phyloP scores from a whole-genome alignment of 2,797 vertebrate species.

The Melanitta fusca region DNA sequence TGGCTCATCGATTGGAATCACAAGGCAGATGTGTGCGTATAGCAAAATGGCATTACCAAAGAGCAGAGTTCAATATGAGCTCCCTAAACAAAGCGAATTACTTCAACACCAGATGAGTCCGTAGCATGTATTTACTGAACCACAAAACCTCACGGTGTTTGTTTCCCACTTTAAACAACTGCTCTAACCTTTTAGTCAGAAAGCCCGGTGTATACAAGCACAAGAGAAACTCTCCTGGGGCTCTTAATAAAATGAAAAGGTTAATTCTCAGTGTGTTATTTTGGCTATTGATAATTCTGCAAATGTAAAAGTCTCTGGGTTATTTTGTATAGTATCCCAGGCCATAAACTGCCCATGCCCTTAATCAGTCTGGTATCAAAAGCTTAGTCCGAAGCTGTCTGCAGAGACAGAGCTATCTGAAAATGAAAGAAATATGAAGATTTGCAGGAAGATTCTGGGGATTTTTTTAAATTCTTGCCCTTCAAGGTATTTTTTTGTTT shows the following conservation, averaged over 20 bases:
- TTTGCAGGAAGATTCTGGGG: not conserved
- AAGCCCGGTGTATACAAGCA: not conserved
- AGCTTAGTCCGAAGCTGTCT: not conserved
- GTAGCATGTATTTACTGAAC: not conserved
- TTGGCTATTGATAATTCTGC: not conserved
- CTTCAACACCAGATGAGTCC: not conserved
- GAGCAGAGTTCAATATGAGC: accelerated
- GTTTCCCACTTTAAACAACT: slow-evolving; percentile 7
- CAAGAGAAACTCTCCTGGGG: not conserved
- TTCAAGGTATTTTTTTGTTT: not conserved
- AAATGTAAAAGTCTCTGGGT: not conserved
- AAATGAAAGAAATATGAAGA: not conserved
- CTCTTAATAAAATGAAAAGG: not conserved
- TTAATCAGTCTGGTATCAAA: not conserved
- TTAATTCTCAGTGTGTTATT: not conserved
- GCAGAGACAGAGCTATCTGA: not conserved
- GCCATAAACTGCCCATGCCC: not conserved
- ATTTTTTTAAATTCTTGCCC: not conserved
- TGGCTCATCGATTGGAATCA: not conserved
- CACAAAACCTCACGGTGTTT: not conserved
- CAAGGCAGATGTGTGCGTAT: not conserved
- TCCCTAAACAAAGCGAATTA: not conserved
- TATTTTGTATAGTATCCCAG: not conserved
- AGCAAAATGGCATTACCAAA: not conserved
- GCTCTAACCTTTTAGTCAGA: slow-evolving; percentile 23